Evolutionary conservation across 2,888 invertebrate species (phyloP), one percentile per base, ranked within the genome.

Genomic region (Nemotelus nigrinus): DNA sequence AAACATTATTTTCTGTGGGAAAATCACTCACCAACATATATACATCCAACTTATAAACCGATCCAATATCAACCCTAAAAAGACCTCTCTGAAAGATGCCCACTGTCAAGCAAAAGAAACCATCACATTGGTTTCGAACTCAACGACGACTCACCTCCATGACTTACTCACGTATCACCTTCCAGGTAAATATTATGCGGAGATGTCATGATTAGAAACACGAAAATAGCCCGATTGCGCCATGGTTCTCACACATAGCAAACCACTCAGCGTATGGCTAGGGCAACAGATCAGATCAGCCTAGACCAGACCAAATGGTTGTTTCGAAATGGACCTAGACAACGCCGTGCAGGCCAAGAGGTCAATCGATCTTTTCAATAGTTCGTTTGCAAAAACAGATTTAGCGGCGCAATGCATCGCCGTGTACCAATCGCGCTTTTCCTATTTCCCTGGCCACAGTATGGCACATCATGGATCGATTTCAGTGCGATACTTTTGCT

Each of bases 341-440:
- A 79, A 79, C 63, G 75, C 75, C 75, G 79, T 79, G 77, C 77
- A 75, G 79, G 77, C 71, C 79, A 74, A 53, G 47, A 67, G 79
- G 79, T 79, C 78, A 79, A 79, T 60, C 76, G 76, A 78, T 76
- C 72, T 60, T 70, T 74, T 74, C 74, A 74, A 74, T 74, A 63
- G 60, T 70, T 25, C 47, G 25, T 25, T 25, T 25, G 25, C 25
- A 25, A 25, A 25, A 25, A 25, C 25, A 25, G 25, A 25, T 25
- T 25, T 25, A 25, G 25, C 25, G 25, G 25, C 25, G 25, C 25
- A 25, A 25, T 25, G 25, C 25, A 25, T 25, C 25, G 25, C 25
- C 25, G 25, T 1, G 25, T 25, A 25, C 25, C 25, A 25, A 25
- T 25, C 25, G 25, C 25, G 25, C 25, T 25, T 25, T 25, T 25